A percentile compares a stretch with the other conserved stretches of the same genome.
These are phyloP conservation scores for Mythimna vitellina DNA, from an alignment of 2,888 invertebrate genomes.

Conservation along the genomic window DNA sequence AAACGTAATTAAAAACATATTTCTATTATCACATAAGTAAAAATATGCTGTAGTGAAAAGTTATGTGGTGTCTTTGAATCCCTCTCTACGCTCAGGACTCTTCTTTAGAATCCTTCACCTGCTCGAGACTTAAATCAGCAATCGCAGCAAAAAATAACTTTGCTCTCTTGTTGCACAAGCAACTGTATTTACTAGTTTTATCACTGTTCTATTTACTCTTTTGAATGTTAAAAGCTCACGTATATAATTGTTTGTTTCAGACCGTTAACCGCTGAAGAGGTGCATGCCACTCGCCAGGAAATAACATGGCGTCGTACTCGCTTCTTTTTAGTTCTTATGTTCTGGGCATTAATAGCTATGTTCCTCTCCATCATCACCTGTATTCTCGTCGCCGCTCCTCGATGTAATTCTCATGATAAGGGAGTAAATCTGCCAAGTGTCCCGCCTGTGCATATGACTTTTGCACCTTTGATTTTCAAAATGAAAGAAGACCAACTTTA, in stretches of 20 bases:
- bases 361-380: slow-evolving; percentile 84
- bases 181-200: not conserved
- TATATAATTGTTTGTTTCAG: slow-evolving; percentile 70
- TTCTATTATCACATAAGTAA: too few relatives aligned
- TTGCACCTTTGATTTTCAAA: slow-evolving; percentile 72
- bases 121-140: too few relatives aligned
- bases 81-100: too few relatives aligned
- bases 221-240: not conserved
- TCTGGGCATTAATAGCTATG: slow-evolving; percentile 87
- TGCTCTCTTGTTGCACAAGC: too few relatives aligned
- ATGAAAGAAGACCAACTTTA: slow-evolving; percentile 53
- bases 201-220: not conserved
- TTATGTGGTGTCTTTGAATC: too few relatives aligned
- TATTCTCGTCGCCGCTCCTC: slow-evolving; percentile 73
- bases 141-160: too few relatives aligned
- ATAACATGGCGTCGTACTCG: slow-evolving; percentile 88
- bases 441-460: slow-evolving; percentile 76
- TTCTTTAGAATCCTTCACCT: too few relatives aligned
- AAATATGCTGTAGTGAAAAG: too few relatives aligned
- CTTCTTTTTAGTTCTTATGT: slow-evolving; percentile 82
- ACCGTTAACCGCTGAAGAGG: slow-evolving; percentile 87
- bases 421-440: slow-evolving; percentile 67
- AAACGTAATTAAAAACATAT: too few relatives aligned
- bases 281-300: slow-evolving; percentile 82
- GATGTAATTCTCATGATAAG: slow-evolving; percentile 58